Conservation (phyloP, 2,888 invertebrate genomes). For the Clivina fossor region DNA sequence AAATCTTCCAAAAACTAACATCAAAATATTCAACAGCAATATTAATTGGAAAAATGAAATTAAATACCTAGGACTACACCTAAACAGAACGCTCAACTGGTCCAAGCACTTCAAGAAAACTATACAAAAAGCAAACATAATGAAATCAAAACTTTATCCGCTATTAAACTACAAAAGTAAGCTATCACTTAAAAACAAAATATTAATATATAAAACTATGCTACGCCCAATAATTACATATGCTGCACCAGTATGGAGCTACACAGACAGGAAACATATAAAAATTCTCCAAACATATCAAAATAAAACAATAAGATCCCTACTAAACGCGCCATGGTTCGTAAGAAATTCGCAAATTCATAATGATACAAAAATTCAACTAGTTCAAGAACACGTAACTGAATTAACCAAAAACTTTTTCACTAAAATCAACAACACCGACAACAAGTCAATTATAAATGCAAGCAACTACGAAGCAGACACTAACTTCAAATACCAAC, state of each 20-base stretch:
- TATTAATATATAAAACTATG: slow-evolving; percentile 36
- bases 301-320: slow-evolving; percentile 25
- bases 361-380: background rate
- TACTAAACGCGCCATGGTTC: slow-evolving; percentile 1
- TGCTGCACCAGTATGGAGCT: slow-evolving; percentile 29
- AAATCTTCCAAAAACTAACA: background rate
- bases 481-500: no score
- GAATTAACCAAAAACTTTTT: no score
- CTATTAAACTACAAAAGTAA: slow-evolving; percentile 14
- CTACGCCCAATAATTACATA: slow-evolving; percentile 31
- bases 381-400: no score
- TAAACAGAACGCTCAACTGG: slow-evolving; percentile 37
- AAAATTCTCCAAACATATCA: slow-evolving; percentile 25
- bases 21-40: slow-evolving; percentile 12
- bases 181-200: slow-evolving; percentile 32
- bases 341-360: background rate
- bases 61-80: slow-evolving; percentile 37
- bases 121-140: slow-evolving; percentile 3
- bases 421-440: no score
- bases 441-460: no score
- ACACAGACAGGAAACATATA: slow-evolving; percentile 24
- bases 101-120: slow-evolving; percentile 30
- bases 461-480: no score
- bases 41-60: slow-evolving; percentile 19
- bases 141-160: no score